Conservation (phyloP, 2,888 invertebrate species). For the Drosophila infuscata region DNA sequence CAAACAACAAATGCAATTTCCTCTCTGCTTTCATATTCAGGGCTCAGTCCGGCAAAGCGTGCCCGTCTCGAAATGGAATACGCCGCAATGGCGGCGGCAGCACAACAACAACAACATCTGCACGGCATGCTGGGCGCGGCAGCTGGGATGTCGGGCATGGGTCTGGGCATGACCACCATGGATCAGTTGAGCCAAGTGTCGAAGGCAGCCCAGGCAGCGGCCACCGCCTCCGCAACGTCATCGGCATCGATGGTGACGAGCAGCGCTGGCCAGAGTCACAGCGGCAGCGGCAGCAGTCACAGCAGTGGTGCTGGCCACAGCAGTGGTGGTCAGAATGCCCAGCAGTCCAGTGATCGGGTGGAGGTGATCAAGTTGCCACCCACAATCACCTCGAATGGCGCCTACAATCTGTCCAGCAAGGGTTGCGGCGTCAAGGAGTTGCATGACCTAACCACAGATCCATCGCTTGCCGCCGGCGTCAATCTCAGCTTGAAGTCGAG, state of each 20-base stretch:
- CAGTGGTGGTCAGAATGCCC: conserved; percentile 29
- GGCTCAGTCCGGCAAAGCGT: conserved; percentile 85
- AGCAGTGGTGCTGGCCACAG: conserved; percentile 6
- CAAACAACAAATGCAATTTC: conserved; percentile 82
- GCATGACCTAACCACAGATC: conserved; percentile 82
- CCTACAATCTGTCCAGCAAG: conserved; percentile 84
- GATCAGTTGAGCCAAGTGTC: conserved; percentile 62
- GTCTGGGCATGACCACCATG: conserved; percentile 55
- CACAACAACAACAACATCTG: conserved; percentile 80
- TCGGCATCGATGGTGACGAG: conserved; percentile 48
- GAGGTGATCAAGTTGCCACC: conserved; percentile 93
- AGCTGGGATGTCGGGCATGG: conserved; percentile 58
- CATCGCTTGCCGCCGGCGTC: conserved; percentile 76
- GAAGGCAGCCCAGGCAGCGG: conserved; percentile 46
- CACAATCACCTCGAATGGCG: conserved; percentile 87
- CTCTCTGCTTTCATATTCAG: conserved; percentile 86
- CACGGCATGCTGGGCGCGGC: conserved; percentile 73
- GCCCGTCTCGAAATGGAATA: conserved; percentile 85
- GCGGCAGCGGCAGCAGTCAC: conserved; percentile 24
- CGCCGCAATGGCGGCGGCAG: conserved; percentile 84
- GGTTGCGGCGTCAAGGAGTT: conserved; percentile 76
- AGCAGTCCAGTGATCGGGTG: conserved; percentile 87
- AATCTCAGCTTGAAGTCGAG: conserved; percentile 84
- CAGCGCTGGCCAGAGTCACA: conserved; percentile 40
- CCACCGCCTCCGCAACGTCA: conserved; percentile 24